A percentile compares a stretch with the other conserved stretches of the same genome.
phyloP scores from a whole-genome alignment of 1,140 invertebrate species.

The Anoplolepis gracilipes region DNA sequence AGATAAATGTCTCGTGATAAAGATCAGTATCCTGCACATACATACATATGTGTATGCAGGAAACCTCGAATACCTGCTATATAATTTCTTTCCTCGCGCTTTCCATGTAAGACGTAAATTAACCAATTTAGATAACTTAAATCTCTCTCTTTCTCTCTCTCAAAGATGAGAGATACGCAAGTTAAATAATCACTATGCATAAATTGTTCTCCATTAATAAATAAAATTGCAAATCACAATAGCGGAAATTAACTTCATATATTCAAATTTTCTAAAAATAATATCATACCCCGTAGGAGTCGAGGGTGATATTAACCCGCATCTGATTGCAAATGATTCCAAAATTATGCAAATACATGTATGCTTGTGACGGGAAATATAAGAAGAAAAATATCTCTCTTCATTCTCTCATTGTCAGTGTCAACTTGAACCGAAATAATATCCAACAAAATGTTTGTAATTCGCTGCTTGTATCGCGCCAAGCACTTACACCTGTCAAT shows the following conservation, averaged over 20 bases:
- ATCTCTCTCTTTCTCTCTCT: neutral
- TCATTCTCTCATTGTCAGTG: neutral
- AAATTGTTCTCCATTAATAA: neutral
- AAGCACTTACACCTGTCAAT: conserved; percentile 25
- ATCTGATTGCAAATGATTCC: neutral
- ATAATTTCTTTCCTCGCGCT: conserved; percentile 28
- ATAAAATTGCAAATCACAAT: too few relatives aligned
- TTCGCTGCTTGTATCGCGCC: neutral
- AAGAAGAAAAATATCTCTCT: neutral
- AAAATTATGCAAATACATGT: neutral
- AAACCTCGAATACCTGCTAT: neutral
- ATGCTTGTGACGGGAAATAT: neutral
- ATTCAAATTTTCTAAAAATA: too few relatives aligned
- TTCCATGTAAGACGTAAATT: neutral
- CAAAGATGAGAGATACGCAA: neutral
- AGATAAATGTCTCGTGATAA: neutral
- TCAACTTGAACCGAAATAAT: neutral
- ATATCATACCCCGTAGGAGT: too few relatives aligned
- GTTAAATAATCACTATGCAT: neutral
- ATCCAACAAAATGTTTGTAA: conserved; percentile 1
- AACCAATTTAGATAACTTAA: conserved; percentile 26
- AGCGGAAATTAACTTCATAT: neutral
- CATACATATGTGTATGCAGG: neutral
- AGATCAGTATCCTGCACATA: neutral
- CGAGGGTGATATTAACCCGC: neutral